Evolutionary conservation across 2,113 vertebrate species (phyloP).

Genomic region (Puntigrus tetrazona): DNA sequence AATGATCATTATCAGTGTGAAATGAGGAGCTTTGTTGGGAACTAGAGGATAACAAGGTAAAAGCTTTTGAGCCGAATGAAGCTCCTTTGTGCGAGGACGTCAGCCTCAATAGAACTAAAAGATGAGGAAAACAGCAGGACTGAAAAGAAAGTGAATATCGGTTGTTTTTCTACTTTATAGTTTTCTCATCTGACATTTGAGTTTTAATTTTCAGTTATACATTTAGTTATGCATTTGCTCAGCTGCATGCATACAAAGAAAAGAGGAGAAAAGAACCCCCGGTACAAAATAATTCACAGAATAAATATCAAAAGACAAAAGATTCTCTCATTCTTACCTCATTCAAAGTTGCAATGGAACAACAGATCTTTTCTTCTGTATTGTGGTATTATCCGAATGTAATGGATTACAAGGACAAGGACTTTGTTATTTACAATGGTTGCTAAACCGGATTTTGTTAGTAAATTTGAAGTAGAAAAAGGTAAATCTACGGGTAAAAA

Average conservation of each 20-base stretch:
- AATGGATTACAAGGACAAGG: background rate
- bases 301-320: background rate
- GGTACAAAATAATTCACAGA: too few relatives aligned
- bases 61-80: constrained; percentile 14
- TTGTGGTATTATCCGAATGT: background rate
- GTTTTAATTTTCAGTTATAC: background rate
- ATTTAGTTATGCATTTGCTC: background rate
- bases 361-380: background rate
- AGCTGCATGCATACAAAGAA: background rate
- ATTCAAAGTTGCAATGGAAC: background rate
- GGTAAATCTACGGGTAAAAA: too few relatives aligned
- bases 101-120: background rate
- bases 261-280: too few relatives aligned
- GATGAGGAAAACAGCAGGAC: background rate
- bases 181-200: background rate
- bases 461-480: too few relatives aligned
- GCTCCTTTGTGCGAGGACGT: background rate
- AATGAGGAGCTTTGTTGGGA: background rate
- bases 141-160: background rate
- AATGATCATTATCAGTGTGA: constrained; percentile 14
- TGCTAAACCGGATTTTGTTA: too few relatives aligned
- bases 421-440: background rate
- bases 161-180: background rate
- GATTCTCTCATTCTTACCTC: background rate
- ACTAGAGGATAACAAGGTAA: constrained; percentile 18